Conservation (phyloP, 2,113 vertebrate species). For the Grammomys dolichurus region DNA sequence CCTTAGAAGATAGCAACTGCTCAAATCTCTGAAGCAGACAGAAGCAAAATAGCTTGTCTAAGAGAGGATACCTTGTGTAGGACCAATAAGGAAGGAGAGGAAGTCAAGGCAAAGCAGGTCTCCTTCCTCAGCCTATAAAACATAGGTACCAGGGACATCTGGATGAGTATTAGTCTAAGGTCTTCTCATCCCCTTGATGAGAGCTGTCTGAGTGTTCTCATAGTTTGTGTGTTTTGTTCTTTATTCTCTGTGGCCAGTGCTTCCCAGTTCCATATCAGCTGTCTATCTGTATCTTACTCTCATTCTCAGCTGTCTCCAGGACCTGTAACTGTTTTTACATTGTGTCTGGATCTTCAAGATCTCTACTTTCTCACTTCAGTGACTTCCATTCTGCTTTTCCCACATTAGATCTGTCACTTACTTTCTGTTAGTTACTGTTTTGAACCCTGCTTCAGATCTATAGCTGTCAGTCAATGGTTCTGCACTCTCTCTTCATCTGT, state of each 20-base stretch:
- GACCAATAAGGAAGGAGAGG: background rate
- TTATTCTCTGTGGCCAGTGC: background rate
- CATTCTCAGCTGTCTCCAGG: background rate
- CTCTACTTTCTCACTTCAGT: background rate
- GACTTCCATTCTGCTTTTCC: background rate
- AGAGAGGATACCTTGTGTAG: background rate
- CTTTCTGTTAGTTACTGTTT: background rate
- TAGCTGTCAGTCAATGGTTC: background rate
- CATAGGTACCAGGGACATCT: too few species aligned
- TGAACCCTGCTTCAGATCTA: background rate
- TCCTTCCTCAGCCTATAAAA: background rate
- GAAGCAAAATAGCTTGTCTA: background rate
- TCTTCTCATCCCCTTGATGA: background rate
- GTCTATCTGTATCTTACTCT: background rate
- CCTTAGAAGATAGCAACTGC: background rate
- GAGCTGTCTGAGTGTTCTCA: background rate
- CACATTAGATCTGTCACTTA: background rate
- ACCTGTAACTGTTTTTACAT: background rate
- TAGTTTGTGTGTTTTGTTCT: background rate
- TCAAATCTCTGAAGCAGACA: background rate
- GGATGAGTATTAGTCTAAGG: background rate
- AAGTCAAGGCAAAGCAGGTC: background rate
- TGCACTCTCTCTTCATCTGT: background rate
- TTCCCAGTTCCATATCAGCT: background rate
- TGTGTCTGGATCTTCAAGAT: background rate